Evolutionary conservation across 2,888 invertebrate species (phyloP).

Genomic region (Galeruca laticollis): DNA sequence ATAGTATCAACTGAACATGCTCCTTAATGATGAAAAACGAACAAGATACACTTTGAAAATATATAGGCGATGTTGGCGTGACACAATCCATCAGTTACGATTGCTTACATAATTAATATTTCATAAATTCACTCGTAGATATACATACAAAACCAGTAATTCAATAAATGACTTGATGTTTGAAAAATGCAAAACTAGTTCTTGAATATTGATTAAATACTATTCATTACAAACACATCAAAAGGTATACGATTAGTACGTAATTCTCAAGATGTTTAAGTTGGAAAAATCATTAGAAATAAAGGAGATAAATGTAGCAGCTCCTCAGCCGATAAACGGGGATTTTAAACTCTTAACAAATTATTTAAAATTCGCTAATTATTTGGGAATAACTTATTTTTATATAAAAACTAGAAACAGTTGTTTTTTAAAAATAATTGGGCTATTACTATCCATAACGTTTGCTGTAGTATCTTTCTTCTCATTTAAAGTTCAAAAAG

Average conservation of each 20-base stretch:
- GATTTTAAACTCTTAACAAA: neutral
- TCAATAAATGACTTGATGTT: neutral
- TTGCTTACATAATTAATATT: neutral
- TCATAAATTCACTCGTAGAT: neutral
- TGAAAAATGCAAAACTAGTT: neutral
- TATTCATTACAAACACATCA: too few species aligned
- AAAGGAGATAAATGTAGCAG: neutral
- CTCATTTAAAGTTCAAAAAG: neutral
- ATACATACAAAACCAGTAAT: conserved; percentile 1
- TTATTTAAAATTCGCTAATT: neutral
- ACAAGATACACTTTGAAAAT: neutral
- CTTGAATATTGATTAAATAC: neutral
- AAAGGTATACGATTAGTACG: neutral
- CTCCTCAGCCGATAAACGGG: neutral
- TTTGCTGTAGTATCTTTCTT: neutral
- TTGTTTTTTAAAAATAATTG: neutral
- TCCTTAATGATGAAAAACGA: conserved; percentile 4
- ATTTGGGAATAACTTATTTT: neutral
- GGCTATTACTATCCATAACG: neutral
- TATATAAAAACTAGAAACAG: neutral
- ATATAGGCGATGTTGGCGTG: neutral
- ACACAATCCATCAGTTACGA: neutral
- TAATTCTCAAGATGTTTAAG: neutral
- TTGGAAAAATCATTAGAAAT: neutral
- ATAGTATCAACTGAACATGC: too few species aligned